Evolutionary conservation across 2,888 invertebrate genomes (phyloP).

Genomic region (Thymelicus sylvestris): DNA sequence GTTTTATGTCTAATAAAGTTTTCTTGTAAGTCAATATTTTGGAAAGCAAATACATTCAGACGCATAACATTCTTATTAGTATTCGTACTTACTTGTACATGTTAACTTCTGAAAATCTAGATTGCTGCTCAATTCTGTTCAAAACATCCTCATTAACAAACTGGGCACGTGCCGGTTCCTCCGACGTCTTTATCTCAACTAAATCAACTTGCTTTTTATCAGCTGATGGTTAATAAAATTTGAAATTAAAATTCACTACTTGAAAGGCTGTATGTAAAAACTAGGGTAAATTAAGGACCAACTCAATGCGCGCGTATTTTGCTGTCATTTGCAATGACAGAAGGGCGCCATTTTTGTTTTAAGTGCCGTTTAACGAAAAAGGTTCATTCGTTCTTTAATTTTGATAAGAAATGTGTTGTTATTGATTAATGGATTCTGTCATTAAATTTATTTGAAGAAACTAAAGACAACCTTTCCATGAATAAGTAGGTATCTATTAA

Average conservation of each 20-base stretch:
- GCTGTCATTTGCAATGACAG: slow-evolving; percentile 25
- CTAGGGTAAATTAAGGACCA: slow-evolving; percentile 36
- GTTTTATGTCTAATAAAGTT: no score
- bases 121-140: slow-evolving; percentile 30
- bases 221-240: slow-evolving; percentile 44
- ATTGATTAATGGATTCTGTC: neutral
- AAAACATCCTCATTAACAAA: slow-evolving; percentile 27
- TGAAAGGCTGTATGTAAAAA: slow-evolving; percentile 36
- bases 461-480: neutral
- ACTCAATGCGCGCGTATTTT: slow-evolving; percentile 29
- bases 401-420: neutral
- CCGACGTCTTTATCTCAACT: slow-evolving; percentile 49
- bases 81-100: slow-evolving; percentile 22
- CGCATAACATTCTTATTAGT: neutral
- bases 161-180: slow-evolving; percentile 43
- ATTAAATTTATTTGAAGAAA: no score
- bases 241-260: slow-evolving; percentile 45
- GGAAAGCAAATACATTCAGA: no score
- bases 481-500: neutral
- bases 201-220: slow-evolving; percentile 45
- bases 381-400: slow-evolving; percentile 15
- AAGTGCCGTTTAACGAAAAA: slow-evolving; percentile 23
- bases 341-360: slow-evolving; percentile 34
- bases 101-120: slow-evolving; percentile 37
- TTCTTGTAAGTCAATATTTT: no score